A percentile compares a stretch with the other conserved stretches of the same genome.
These are phyloP conservation scores for Ashinkailepas kermadecensis DNA, from an alignment of 2,888 invertebrate genomes.

Conservation along the genomic window DNA sequence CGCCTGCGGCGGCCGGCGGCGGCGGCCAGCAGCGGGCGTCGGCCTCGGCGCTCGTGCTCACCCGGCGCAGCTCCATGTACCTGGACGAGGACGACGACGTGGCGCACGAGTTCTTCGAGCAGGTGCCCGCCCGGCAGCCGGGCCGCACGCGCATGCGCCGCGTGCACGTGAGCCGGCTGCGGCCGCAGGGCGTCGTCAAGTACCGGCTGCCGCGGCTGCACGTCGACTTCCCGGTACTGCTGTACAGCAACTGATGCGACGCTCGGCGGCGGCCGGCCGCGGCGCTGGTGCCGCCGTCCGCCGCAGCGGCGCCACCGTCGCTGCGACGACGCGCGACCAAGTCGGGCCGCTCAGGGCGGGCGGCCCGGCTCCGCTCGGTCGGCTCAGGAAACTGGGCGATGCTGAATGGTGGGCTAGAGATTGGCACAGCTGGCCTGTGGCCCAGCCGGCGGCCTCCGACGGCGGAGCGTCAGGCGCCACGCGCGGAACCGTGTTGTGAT, in stretches of 20 bases:
- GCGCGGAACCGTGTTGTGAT: no score
- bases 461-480: no score
- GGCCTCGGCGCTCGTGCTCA: neutral
- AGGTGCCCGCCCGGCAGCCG: slow-evolving; percentile 40
- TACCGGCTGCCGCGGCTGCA: slow-evolving; percentile 43
- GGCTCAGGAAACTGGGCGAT: no score
- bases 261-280: neutral
- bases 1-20: neutral
- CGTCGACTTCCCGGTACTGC: slow-evolving; percentile 44
- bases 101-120: slow-evolving; percentile 51
- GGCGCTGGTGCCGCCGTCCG: no score
- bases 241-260: slow-evolving; percentile 39
- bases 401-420: no score
- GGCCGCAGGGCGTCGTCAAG: slow-evolving; percentile 42
- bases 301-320: no score
- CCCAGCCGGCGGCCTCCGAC: no score
- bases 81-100: slow-evolving; percentile 51
- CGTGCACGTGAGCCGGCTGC: neutral
- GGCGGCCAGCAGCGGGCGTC: neutral
- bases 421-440: no score
- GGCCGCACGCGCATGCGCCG: slow-evolving; percentile 29
- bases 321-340: no score
- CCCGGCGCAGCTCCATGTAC: slow-evolving; percentile 45
- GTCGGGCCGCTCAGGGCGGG: no score
- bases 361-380: no score